Evolutionary conservation across 2,888 invertebrate genomes (phyloP), one percentile per base, ranked within the genome.

Genomic region (Trisateles emortualis): DNA sequence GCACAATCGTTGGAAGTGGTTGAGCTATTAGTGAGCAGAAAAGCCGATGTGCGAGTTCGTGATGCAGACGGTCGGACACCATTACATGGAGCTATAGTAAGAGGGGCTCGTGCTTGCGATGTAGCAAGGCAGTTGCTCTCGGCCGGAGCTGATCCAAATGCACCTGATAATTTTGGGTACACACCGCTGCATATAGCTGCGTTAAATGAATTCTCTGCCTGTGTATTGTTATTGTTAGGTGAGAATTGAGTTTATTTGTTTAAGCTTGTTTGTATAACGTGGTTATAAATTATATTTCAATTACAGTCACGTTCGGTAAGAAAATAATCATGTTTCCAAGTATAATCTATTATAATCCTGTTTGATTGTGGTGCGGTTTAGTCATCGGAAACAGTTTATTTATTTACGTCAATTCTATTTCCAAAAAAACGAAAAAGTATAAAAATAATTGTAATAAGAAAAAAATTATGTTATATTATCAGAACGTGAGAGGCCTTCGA

Each of bases 141-240:
- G 14, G 94, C 94, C 0, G 96, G 96, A 0, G 96, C 96, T 0
- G 93, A 95, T 75, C 95, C 97, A 1, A 97, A 97, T 81, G 94
- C 94, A 64, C 93, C 96, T 0, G 97, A 97, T 75, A 94, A 95
- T 65, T 97, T 96, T 73, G 97, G 97, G n/a, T 97, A 97, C 76
- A 97, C 97, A 0, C 96, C 97, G 0, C 83, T 97, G 26, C 97
- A 97, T 78, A 94, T 97, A 38, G 97, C 97, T 0, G 97, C 97
- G 0, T 88, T 97, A 22, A 96, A 97, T 78, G 97, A 97, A 82
- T 96, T 96, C 72, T 96, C 97, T 5, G 94, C 94, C 13, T 96
- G 96, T 70, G 97, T 96, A 10, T 91, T 95, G 72, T 87, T 96
- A 48, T 90, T 97, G 45, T 89, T 97, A 62, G 94, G 94, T 83